A percentile compares a stretch with the other conserved stretches of the same genome.
These are phyloP conservation scores for Lasiurus cinereus DNA, from an alignment of 2,113 vertebrate genomes.

Conservation along the genomic window DNA sequence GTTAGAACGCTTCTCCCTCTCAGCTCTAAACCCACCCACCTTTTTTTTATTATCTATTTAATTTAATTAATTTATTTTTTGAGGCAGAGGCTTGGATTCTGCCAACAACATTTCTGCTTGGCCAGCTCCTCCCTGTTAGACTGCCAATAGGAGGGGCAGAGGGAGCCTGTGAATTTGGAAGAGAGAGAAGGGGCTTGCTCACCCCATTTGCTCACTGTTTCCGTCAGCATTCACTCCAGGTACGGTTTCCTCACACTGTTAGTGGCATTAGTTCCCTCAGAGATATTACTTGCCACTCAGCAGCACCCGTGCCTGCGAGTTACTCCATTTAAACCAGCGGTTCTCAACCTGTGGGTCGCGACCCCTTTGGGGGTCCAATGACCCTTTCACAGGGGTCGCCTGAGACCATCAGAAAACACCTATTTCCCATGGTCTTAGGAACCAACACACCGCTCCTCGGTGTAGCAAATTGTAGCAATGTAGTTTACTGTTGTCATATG, in stretches of 20 bases:
- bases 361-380: too few species aligned
- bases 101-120: not conserved
- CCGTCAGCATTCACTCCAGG: not conserved
- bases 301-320: not conserved
- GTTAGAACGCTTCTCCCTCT: slow-evolving; percentile 38
- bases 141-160: not conserved
- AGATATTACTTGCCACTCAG: not conserved
- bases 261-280: slow-evolving; percentile 16
- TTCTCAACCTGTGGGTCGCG: too few species aligned
- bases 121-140: not conserved
- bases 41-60: not conserved
- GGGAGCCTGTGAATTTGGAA: not conserved
- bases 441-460: too few species aligned
- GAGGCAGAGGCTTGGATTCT: not conserved
- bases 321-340: not conserved
- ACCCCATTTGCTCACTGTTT: not conserved
- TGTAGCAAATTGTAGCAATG: too few species aligned
- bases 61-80: not conserved
- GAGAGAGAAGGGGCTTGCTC: not conserved
- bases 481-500: too few species aligned
- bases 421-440: too few species aligned
- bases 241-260: not conserved
- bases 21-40: not conserved
- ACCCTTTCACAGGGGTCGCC: too few species aligned
- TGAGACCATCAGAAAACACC: too few species aligned